phyloP scores from a whole-genome alignment of 2,888 invertebrate genomes.

The Arrhopalites spinosus region DNA sequence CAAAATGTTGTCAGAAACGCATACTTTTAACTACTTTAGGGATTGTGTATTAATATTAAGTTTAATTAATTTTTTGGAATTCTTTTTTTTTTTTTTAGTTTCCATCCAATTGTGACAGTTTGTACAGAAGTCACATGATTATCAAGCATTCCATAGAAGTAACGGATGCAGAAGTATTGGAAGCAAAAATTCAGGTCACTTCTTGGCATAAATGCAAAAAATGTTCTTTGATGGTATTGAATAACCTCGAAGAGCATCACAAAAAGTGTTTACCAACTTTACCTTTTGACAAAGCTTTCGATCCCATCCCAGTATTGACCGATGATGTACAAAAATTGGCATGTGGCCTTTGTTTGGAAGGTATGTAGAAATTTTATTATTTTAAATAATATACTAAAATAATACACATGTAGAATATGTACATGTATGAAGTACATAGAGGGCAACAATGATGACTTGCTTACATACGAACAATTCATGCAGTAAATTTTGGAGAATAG shows the following conservation, averaged over 20 bases:
- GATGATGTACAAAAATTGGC: slow-evolving; percentile 11
- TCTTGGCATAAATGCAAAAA: slow-evolving; percentile 38
- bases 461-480: too few relatives aligned
- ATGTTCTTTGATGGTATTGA: slow-evolving; percentile 30
- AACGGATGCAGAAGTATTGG: slow-evolving; percentile 24
- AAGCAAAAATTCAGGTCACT: slow-evolving; percentile 28
- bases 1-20: too few relatives aligned
- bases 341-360: slow-evolving; percentile 21
- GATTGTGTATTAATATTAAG: too few relatives aligned
- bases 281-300: slow-evolving; percentile 30
- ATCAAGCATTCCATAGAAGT: slow-evolving; percentile 39
- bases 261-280: slow-evolving; percentile 29
- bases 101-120: slow-evolving; percentile 30
- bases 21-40: too few relatives aligned
- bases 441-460: too few relatives aligned
- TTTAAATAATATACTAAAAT: too few relatives aligned
- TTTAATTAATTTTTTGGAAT: too few relatives aligned
- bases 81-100: slow-evolving; percentile 1
- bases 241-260: slow-evolving; percentile 38
- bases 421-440: too few relatives aligned
- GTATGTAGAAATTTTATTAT: too few relatives aligned
- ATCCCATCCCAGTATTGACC: slow-evolving; percentile 19
- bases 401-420: too few relatives aligned
- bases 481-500: too few relatives aligned
- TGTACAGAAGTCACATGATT: slow-evolving; percentile 42